A percentile compares a stretch with the other conserved stretches of the same genome.
Evolutionary conservation across 2,113 vertebrate genomes (phyloP).

Genomic region (Microtus montanus): DNA sequence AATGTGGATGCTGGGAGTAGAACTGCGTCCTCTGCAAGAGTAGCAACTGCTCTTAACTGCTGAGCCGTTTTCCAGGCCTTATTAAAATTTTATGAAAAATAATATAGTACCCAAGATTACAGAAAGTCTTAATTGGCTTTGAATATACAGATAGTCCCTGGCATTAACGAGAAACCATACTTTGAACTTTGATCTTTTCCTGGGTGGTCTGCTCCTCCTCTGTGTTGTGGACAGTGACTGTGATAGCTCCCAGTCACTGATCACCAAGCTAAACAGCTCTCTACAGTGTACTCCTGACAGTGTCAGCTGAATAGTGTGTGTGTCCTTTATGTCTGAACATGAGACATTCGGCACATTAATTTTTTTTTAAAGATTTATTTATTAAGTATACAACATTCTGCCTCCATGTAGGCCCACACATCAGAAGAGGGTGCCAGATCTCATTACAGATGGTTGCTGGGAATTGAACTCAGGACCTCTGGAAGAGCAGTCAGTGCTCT

Average conservation of each 20-base stretch:
- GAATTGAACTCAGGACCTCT: too few species aligned
- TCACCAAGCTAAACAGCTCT: background rate
- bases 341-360: background rate
- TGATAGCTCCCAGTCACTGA: background rate
- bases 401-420: too few species aligned
- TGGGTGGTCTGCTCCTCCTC: background rate
- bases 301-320: background rate
- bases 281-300: background rate
- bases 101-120: conserved; percentile 9
- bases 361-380: too few species aligned
- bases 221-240: background rate
- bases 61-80: background rate
- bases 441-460: too few species aligned
- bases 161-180: background rate
- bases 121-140: conserved; percentile 26
- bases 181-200: background rate
- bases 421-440: too few species aligned
- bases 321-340: background rate
- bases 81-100: conserved; percentile 2
- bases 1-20: background rate
- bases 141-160: background rate
- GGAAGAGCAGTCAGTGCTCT: too few species aligned
- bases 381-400: too few species aligned
- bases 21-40: background rate
- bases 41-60: background rate